Evolutionary conservation across 2,888 invertebrate genomes (phyloP), one percentile per base, ranked within the genome.

Genomic region (Quadroppia sp.): DNA sequence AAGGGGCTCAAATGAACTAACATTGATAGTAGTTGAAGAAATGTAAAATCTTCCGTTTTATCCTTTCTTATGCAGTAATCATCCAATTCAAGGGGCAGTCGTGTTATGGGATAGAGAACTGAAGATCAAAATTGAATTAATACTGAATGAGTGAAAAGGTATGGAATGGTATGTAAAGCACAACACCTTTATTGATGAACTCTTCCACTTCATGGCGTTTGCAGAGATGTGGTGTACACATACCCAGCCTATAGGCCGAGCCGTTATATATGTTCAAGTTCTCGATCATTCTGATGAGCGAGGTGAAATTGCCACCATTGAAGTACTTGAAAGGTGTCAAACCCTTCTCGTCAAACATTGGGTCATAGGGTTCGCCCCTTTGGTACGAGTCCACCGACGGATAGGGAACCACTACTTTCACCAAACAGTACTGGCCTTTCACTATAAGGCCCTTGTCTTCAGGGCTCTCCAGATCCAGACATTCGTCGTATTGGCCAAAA

Each of bases 401-500:
- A 70, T 53, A 74, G 20, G 74, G 74, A 0, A 42, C n/a, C 17
- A 50, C 50, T 1, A 74, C 50, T 45, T 70, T 53, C 53, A 74
- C 30, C 74, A 74, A 20, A 59, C 74, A 74, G 30, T 74, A 74
- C 36, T 74, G 74, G 25, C 48, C 70, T 40, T 74, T 74, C 11
- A 74, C 74, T 2, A 70, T 30, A 7, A 74, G 45, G 17, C 74
- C 74, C n/a, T 50, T 74, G 23, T 50, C 40, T 13, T 74, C 53
- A 20, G 74, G 74, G 30, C 70, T 70, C 28, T 69, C 69, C 15
- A 74, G 15, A 28, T 70, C 70, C 6, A 74, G n/a, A 56, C 74
- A 74, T 45, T 74, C 74, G 30, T 74, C 74, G 36, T 70, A 74
- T 74, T 74, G 70, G 28, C 74, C 74, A 56, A 74, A 74, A 74